Evolutionary conservation across 2,888 invertebrate species (phyloP).

Genomic region (Habrosyne pyritoides): DNA sequence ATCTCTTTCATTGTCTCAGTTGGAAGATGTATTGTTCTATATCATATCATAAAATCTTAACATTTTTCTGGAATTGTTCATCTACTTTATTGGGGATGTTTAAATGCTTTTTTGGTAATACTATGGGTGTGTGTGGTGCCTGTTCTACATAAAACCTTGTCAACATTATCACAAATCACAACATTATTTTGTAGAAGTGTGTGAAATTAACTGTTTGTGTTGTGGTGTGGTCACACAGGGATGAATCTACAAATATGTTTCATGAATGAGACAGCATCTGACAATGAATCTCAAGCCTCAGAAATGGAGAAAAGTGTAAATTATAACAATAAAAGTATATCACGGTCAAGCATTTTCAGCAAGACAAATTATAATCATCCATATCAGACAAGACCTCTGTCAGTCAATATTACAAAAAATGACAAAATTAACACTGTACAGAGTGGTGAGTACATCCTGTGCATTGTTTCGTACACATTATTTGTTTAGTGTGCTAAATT

Average conservation of each 20-base stretch:
- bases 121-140: neutral
- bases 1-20: no score
- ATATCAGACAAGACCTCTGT: slow-evolving; percentile 76
- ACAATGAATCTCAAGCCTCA: slow-evolving; percentile 90
- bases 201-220: slow-evolving; percentile 23
- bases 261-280: slow-evolving; percentile 96
- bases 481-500: slow-evolving; percentile 19
- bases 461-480: slow-evolving; percentile 30
- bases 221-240: slow-evolving; percentile 79
- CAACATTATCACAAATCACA: slow-evolving; percentile 2
- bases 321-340: slow-evolving; percentile 66
- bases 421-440: slow-evolving; percentile 71
- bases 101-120: no score
- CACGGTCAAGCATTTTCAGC: slow-evolving; percentile 72
- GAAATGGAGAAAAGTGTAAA: slow-evolving; percentile 85
- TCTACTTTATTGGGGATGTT: no score
- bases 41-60: no score
- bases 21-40: no score
- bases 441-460: slow-evolving; percentile 67
- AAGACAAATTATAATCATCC: slow-evolving; percentile 76
- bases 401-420: slow-evolving; percentile 75
- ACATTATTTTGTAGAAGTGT: slow-evolving; percentile 21
- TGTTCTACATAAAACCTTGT: neutral
- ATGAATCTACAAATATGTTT: slow-evolving; percentile 98
- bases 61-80: no score